Evolutionary conservation across 2,797 vertebrate species (phyloP).

Genomic region (Tokudaia tokunoshimensis): DNA sequence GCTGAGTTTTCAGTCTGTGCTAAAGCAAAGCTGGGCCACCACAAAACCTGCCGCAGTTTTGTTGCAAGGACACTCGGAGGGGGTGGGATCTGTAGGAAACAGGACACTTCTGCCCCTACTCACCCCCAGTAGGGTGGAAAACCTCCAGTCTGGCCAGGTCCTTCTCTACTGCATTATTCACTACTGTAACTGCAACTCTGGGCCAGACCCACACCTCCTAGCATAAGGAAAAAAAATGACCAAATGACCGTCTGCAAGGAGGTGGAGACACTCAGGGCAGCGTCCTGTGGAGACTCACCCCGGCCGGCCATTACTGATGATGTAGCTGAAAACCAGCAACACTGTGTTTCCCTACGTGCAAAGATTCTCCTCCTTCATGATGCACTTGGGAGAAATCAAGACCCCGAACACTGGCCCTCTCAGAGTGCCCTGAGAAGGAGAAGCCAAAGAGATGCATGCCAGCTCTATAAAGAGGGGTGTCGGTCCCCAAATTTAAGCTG

Average conservation of each 20-base stretch:
- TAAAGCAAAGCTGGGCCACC: background rate
- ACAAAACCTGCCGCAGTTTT: background rate
- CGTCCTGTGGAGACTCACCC: background rate
- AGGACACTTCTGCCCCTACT: background rate
- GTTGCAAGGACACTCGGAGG: background rate
- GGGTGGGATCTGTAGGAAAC: background rate
- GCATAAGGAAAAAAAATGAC: background rate
- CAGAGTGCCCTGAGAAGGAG: background rate
- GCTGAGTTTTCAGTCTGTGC: background rate
- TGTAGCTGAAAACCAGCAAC: constrained; percentile 25
- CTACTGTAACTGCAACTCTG: background rate
- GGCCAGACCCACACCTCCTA: background rate
- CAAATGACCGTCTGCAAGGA: background rate
- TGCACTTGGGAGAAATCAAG: constrained; percentile 47
- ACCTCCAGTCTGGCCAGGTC: background rate
- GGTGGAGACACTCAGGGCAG: background rate
- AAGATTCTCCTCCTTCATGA: background rate
- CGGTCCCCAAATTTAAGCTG: background rate
- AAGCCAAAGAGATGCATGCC: background rate
- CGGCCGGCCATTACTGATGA: constrained; percentile 29
- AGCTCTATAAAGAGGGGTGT: background rate
- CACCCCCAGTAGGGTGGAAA: background rate
- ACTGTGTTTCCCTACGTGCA: background rate
- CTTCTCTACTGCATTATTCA: background rate
- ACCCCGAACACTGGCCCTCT: background rate